Evolutionary conservation across 2,888 invertebrate genomes (phyloP), one percentile per base, ranked within the genome.

Genomic region (Antheraea yamamai): DNA sequence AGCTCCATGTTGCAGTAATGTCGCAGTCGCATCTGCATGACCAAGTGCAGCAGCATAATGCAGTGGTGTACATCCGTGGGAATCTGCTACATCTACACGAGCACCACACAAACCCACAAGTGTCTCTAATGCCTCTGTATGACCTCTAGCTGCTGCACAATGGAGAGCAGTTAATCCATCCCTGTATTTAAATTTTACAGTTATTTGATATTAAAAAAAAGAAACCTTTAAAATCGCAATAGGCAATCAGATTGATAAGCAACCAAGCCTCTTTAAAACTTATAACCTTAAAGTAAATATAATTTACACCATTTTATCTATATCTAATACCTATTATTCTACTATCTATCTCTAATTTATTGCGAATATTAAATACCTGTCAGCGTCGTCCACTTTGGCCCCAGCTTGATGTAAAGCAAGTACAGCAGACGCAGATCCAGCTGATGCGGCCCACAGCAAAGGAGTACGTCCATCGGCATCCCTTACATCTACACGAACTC

Each of bases 11-110:
- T 97, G 97, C n/a, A 99, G 94, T 68, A 99, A 95, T 4, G 98
- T 95, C 6, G 97, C 97, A 0, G 99, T 98, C 26, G 99, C 98
- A 87, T 99, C 98, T 0, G 98, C 98, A 88, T 99, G 99, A 0
- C 99, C 99, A 74, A 99, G 94, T 0, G 99, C 99, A 2, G 99
- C 98, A 6, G 99, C 98, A 88, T 99, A 99, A 92, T 99, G 99
- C 47, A 99, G 92, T 0, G 99, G 98, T 0, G 99, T 98, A 88
- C 99, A 99, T 1, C 99, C 99, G 88, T 99, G 99, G 73, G 97
- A 97, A 91, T 99, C 99, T 30, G 97, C 96, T 20, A 98, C 96
- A 90, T 99, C 98, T 0, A 98, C 97, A 39, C 97, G 96, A 2
- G 98, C 98, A 0, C 98, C 98, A 87, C 98, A 98, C 10, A 98